Percentiles rank a stretch among this genome's conserved stretches.
phyloP scores from a whole-genome alignment of 1,140 invertebrate genomes.

The Gryon sp. region DNA sequence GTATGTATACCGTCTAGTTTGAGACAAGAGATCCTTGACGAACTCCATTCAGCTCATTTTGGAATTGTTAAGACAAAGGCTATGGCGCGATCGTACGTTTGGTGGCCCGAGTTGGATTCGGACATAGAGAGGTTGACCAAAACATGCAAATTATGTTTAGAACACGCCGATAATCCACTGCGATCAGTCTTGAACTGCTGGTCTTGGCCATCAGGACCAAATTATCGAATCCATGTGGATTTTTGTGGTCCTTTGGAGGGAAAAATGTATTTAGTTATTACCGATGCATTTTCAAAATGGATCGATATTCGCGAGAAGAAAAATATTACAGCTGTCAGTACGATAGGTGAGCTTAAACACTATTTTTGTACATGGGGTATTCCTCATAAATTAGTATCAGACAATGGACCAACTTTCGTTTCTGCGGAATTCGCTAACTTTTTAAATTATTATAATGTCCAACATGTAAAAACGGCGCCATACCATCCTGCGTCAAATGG shows the following conservation, averaged over 20 bases:
- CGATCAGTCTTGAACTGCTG: conserved; percentile 63
- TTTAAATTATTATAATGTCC: conserved; percentile 1
- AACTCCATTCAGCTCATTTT: conserved; percentile 75
- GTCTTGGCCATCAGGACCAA: conserved; percentile 57
- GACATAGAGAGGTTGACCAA: conserved; percentile 48
- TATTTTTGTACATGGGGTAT: conserved; percentile 33
- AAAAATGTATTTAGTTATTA: conserved; percentile 65
- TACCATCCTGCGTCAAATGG: conserved; percentile 9
- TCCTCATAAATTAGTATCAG: conserved; percentile 6
- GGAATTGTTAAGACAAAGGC: conserved; percentile 79
- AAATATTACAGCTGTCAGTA: conserved; percentile 43
- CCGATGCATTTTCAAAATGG: conserved; percentile 66
- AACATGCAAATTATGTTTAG: conserved; percentile 60
- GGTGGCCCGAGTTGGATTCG: conserved; percentile 54
- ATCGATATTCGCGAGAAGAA: conserved; percentile 58
- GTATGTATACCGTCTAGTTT: conserved; percentile 27
- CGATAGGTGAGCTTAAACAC: conserved; percentile 4
- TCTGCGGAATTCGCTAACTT: conserved; percentile 1
- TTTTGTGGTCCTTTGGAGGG: conserved; percentile 64
- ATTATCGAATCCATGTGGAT: conserved; percentile 67
- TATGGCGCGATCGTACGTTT: conserved; percentile 63
- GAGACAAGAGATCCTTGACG: conserved; percentile 52
- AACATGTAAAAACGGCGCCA: conserved; percentile 7
- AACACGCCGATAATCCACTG: conserved; percentile 36
- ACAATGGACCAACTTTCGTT: conserved; percentile 1